Evolutionary conservation across 2,888 invertebrate species (phyloP).

Genomic region (Dicranocentrus wangi): DNA sequence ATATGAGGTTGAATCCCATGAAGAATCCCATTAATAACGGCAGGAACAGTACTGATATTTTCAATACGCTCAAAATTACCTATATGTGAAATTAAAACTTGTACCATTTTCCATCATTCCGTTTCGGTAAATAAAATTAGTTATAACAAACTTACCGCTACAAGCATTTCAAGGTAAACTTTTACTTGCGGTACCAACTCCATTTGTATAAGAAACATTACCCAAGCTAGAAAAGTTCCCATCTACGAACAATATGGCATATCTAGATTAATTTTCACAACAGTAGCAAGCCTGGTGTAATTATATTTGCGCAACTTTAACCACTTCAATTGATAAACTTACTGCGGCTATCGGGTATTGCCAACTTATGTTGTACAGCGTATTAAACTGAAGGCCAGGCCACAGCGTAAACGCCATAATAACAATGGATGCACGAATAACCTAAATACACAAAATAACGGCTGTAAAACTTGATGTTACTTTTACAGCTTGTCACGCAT

Average conservation of each 20-base stretch:
- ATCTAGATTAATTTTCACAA: background rate
- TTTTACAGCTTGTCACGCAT: background rate
- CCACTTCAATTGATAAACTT: conserved; percentile 14
- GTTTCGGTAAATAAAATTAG: conserved; percentile 1
- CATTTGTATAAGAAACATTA: conserved; percentile 66
- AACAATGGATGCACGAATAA: conserved; percentile 39
- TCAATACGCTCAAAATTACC: conserved; percentile 61
- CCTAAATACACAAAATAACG: conserved; percentile 18
- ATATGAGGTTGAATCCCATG: conserved; percentile 67
- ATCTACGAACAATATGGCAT: conserved; percentile 34
- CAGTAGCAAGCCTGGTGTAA: too few relatives aligned
- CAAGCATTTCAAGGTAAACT: conserved; percentile 65
- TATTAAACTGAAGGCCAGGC: conserved; percentile 59
- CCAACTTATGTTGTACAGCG: conserved; percentile 46
- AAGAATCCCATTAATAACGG: conserved; percentile 63
- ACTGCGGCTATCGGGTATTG: conserved; percentile 67
- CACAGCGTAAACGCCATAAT: conserved; percentile 61
- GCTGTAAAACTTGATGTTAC: background rate
- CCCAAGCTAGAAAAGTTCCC: conserved; percentile 63
- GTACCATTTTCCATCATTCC: background rate
- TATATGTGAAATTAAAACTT: conserved; percentile 18
- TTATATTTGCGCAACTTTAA: too few relatives aligned
- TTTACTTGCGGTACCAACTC: conserved; percentile 54
- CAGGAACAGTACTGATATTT: conserved; percentile 59
- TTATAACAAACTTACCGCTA: conserved; percentile 38